Percentiles rank a stretch among this genome's conserved stretches.
phyloP scores from a whole-genome alignment of 1,140 invertebrate genomes.

The Eubasilissa regina region DNA sequence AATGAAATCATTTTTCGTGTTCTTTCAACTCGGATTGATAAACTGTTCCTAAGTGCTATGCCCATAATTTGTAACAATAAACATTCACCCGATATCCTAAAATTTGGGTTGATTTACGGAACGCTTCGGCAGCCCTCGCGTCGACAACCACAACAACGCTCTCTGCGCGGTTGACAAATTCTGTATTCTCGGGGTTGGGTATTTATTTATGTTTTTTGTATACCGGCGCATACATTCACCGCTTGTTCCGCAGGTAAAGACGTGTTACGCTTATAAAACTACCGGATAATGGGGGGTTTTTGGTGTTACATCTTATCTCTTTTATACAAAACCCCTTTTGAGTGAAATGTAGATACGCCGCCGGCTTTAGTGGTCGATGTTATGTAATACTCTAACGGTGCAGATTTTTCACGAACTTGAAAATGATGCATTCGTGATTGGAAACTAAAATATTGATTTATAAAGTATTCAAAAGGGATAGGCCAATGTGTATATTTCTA shows the following conservation, averaged over 20 bases:
- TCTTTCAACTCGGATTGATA: neutral
- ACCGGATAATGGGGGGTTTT: conserved; percentile 21
- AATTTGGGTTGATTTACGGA: conserved; percentile 15
- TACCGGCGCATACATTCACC: neutral
- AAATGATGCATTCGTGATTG: no score
- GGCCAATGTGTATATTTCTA: no score
- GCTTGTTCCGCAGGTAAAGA: conserved; percentile 14
- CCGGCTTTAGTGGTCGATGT: no score
- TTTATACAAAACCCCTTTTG: no score
- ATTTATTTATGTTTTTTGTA: conserved; percentile 13
- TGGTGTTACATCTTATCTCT: neutral
- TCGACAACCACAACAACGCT: neutral
- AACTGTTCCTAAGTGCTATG: neutral
- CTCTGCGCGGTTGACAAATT: neutral
- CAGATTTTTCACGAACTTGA: no score
- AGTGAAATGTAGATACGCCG: no score
- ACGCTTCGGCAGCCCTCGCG: neutral
- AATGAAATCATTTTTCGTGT: no score
- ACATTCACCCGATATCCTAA: conserved; percentile 21
- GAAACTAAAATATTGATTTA: no score
- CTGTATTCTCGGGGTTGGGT: neutral
- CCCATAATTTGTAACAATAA: conserved; percentile 35
- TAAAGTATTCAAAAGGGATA: no score
- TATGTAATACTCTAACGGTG: no score
- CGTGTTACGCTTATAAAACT: conserved; percentile 23